These are phyloP conservation scores for Romanogobio albipinnatus DNA, from an alignment of 2,113 vertebrate species.

Conservation along the genomic window DNA sequence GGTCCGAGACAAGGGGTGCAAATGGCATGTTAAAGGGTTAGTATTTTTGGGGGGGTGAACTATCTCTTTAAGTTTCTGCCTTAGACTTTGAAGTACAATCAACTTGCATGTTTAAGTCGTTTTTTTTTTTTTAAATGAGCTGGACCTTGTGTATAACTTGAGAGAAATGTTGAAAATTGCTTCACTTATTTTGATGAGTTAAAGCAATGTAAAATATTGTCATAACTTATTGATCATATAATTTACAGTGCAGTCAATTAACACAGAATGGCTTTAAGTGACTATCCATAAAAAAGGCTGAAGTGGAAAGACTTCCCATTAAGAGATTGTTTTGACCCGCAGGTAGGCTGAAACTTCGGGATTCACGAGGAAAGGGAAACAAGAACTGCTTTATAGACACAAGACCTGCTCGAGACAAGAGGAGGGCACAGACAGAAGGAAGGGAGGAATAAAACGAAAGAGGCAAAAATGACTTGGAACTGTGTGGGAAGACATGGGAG, in stretches of 20 bases:
- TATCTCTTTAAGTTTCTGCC: too few species aligned
- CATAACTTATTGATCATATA: too few species aligned
- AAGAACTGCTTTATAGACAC: constrained; percentile 43
- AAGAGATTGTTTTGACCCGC: not conserved
- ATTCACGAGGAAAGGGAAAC: not conserved
- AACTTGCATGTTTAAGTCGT: too few species aligned
- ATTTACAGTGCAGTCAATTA: not conserved
- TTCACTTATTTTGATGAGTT: too few species aligned
- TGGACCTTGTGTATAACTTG: too few species aligned
- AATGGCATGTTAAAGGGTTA: not conserved
- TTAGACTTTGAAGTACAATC: too few species aligned
- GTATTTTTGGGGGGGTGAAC: too few species aligned
- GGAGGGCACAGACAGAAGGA: constrained; percentile 53
- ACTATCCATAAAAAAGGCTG: not conserved
- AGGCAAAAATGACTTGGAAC: constrained; percentile 64
- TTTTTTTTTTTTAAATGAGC: too few species aligned
- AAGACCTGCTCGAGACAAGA: constrained; percentile 53
- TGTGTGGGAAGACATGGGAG: constrained; percentile 74
- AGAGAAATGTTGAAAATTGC: too few species aligned
- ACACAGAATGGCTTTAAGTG: not conserved
- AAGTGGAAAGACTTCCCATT: not conserved
- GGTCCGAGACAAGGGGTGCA: not conserved
- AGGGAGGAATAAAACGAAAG: constrained; percentile 59
- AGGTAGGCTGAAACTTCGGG: not conserved
- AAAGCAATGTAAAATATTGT: too few species aligned